These are phyloP conservation scores for Platycnemis pennipes DNA, from an alignment of 2,888 invertebrate genomes.

Conservation along the genomic window DNA sequence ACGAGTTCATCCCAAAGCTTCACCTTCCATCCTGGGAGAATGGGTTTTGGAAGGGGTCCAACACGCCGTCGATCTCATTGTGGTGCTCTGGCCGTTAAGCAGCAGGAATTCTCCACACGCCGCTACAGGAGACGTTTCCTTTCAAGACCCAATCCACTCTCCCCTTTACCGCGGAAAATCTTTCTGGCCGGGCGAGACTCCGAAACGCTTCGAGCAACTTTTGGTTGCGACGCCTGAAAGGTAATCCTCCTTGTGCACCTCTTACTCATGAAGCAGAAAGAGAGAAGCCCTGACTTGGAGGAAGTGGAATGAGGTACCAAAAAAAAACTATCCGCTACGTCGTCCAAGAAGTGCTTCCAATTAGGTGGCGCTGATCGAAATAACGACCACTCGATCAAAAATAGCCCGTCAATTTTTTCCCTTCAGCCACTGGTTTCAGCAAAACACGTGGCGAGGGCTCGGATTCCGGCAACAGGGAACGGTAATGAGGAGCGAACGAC, in stretches of 20 bases:
- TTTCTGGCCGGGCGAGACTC: too few species aligned
- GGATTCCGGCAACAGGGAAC: neutral
- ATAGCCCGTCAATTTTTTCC: neutral
- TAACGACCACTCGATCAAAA: neutral
- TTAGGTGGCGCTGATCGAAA: constrained; percentile 2
- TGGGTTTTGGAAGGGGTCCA: neutral
- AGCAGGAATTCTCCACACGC: neutral
- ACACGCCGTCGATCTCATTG: neutral
- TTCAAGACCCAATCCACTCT: too few species aligned
- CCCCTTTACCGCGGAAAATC: too few species aligned
- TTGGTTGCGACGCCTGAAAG: too few species aligned
- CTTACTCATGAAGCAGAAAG: too few species aligned
- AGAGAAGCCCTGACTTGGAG: too few species aligned
- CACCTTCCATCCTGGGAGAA: neutral
- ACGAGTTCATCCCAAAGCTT: neutral
- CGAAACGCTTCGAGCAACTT: too few species aligned
- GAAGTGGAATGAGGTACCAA: neutral
- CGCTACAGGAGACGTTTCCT: too few species aligned
- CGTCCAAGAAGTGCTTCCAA: neutral
- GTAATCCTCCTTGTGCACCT: too few species aligned
- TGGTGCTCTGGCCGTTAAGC: neutral
- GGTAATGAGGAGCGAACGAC: neutral
- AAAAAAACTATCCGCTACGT: neutral
- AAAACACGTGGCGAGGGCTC: neutral
- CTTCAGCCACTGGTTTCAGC: neutral